Conservation (phyloP, 2,888 invertebrate species). For the Sphinx pinastri region DNA sequence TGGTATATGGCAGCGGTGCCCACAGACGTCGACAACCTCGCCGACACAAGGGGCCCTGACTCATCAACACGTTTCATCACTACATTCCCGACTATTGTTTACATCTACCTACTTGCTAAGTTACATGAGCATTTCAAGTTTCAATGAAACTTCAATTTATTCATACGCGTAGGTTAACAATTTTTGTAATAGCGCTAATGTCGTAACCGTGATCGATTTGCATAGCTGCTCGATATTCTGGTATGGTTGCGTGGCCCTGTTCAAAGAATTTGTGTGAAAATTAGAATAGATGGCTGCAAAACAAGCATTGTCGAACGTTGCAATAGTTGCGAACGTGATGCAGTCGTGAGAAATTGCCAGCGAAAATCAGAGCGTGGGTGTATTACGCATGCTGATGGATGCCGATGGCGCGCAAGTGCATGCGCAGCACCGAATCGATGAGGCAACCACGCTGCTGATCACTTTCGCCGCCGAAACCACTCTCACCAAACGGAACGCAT, state of each 20-base stretch:
- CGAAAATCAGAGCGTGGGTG: conserved; percentile 79
- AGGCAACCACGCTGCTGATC: conserved; percentile 64
- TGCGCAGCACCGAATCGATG: conserved; percentile 55
- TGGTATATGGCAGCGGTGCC: conserved; percentile 68
- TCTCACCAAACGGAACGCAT: conserved; percentile 43
- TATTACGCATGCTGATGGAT: conserved; percentile 66
- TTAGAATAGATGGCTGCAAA: conserved; percentile 56
- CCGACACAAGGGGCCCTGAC: conserved; percentile 62
- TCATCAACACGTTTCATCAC: conserved; percentile 70
- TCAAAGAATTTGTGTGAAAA: conserved; percentile 69
- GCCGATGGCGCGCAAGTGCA: conserved; percentile 62
- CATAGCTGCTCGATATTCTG: conserved; percentile 57
- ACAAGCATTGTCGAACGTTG: conserved; percentile 60
- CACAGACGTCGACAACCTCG: conserved; percentile 50
- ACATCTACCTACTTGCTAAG: conserved; percentile 35
- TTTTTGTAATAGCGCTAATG: conserved; percentile 47
- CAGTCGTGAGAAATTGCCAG: conserved; percentile 71
- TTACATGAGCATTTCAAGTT: conserved; percentile 49
- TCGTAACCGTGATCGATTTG: conserved; percentile 60
- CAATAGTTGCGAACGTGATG: conserved; percentile 63
- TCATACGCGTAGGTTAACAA: conserved; percentile 40
- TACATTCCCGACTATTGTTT: conserved; percentile 55
- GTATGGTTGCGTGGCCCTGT: conserved; percentile 47
- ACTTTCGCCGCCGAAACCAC: conserved; percentile 67
- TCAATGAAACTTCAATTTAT: conserved; percentile 48